Base-by-base conservation (phyloP, 2,888 invertebrate genomes). In the Barypeithes pellucidus region DNA sequence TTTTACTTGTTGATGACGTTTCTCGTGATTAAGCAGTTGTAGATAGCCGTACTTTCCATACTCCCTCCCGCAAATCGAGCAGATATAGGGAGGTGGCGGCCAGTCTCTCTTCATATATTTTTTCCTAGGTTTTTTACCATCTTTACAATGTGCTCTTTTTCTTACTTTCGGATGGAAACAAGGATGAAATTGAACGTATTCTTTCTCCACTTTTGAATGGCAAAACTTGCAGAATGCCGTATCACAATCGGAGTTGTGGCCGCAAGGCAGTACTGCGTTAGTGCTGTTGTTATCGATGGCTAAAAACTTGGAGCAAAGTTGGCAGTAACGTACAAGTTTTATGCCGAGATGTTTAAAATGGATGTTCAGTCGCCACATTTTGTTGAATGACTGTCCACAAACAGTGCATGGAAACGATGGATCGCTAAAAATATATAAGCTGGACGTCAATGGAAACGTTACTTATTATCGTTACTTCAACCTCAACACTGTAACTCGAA, bases 11-110 rank as follows among this genome's bases (percentile, higher is more conserved):
- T 54, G 18, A 41, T 73, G 73, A 16, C 33, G 61, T 43, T 45
- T 54, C 41, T 69, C 69, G 39, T 73, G 73, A 3, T 63, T 73
- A 0, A 69, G 5, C 0, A 73, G 54, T 29, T 69, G 69, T 12
- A 61, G 7, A 59, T 69, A 73, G 11, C 66, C 63, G 16, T 66
- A 66, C 50, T 69, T 73, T 0, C 66, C 61, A 47, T 50, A 73
- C 36, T 73, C 61, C 41, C 69, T 73, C 22, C 50, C 57, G 24
- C 73, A 73, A 16, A 36, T 57, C 7, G 67, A 63, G 24, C 73
- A 73, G 22, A 68, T 41, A 43, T 73, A 73, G 3, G 73, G 68
- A n/a, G 73, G 73, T 2, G 73, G 68, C 16, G 67, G 73, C 72
- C 72, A 72, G n/a, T 66, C 67, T 47, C 57, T 36, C 22, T 54